Evolutionary conservation across 2,113 vertebrate species (phyloP).

Genomic region (Pseudonaja textilis): DNA sequence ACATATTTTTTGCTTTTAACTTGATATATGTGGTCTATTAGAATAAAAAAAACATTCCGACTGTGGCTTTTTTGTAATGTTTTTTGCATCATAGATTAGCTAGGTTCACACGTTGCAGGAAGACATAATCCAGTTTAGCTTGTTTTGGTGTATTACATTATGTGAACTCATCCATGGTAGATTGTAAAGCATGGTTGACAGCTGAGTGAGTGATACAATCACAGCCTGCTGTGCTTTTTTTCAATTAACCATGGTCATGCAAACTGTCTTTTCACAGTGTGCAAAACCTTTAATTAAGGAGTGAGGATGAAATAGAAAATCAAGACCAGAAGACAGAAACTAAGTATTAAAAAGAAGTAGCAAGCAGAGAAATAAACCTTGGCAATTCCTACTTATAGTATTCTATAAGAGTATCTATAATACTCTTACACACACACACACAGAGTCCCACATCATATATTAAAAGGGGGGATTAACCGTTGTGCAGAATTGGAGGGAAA

Average conservation of each 20-base stretch:
- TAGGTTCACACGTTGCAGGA: not conserved
- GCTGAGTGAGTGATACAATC: not conserved
- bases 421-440: not conserved
- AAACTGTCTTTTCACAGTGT: not conserved
- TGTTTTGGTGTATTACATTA: not conserved
- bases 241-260: not conserved
- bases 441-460: not conserved
- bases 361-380: not conserved
- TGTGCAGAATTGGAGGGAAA: constrained; percentile 28
- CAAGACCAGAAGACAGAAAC: not conserved
- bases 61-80: not conserved
- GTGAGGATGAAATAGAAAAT: not conserved
- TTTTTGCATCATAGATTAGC: not conserved
- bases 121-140: not conserved
- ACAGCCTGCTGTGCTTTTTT: not conserved
- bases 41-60: not conserved
- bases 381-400: not conserved
- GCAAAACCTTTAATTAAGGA: not conserved
- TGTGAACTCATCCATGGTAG: not conserved
- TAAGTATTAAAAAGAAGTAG: not conserved
- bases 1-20: not conserved
- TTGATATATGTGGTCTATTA: not conserved
- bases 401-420: not conserved
- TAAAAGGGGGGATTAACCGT: not conserved
- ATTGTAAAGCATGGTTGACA: not conserved